Base-by-base conservation (phyloP, 2,797 vertebrate genomes). In the Neosilurus hyrtlii region DNA sequence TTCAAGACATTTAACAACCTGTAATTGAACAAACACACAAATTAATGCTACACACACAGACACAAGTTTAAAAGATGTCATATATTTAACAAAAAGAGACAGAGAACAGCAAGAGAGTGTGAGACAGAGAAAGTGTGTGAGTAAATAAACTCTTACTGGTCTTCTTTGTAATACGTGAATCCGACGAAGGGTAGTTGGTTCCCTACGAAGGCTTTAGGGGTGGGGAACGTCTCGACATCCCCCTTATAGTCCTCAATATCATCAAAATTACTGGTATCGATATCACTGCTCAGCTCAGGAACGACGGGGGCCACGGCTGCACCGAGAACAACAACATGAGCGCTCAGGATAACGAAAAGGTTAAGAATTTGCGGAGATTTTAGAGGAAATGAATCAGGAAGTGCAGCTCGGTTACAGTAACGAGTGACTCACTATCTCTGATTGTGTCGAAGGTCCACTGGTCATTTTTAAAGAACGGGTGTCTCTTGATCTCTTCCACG, bases 221-320 rank as follows among this genome's bases (percentile, higher is more conserved):
- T 95, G 51, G 98, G 97, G 88, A 99, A 98, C 1, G 98, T 99
- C 92, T 99, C 98, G 12, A 95, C 96, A 0, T 99, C 97, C 87
- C 97, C 96, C 93, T 98, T 99, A 91, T 98, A 97, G 0, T 98
- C 97, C 92, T 99, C 97, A 18, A 99, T 97, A 88, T 99, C 98
- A 81, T 99, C 98, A 88, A 99, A 99, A 90, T 99, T 99, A 90
- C 98, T 99, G 91, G 97, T 99, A 91, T 99, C 98, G 86, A 97
- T 96, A 90, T 99, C 98, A 86, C 97, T 99, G 93, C 96, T 97
- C 90, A 99, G 93, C 91, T 99, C 98, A 51, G 98, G 98, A 74
- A 99, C 97, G 86, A 99, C 98, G 10, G 98, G 97, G 83, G 98
- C 98, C 12, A 94, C 96, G 81, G 96, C 98, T 99, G 88, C 30